phyloP scores from a whole-genome alignment of 2,888 invertebrate species.

The Drosophila sordidula region DNA sequence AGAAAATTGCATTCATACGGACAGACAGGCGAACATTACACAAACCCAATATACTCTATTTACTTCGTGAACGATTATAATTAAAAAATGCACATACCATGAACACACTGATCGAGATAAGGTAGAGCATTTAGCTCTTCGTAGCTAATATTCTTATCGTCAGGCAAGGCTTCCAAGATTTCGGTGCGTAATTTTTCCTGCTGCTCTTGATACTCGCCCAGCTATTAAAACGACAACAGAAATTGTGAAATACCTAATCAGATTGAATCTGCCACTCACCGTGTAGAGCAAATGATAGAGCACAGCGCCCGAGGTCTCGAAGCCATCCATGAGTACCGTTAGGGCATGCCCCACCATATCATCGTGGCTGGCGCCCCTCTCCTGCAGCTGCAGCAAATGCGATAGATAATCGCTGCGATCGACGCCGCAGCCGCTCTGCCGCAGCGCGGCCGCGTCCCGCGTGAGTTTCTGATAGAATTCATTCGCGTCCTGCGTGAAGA shows the following conservation, averaged over 20 bases:
- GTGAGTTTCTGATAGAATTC: slow-evolving; percentile 74
- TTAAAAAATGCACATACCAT: slow-evolving; percentile 58
- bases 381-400: slow-evolving; percentile 76
- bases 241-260: not conserved
- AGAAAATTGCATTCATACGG: no score
- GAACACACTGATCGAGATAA: slow-evolving; percentile 82
- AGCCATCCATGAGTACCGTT: slow-evolving; percentile 81
- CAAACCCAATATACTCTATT: no score
- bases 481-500: slow-evolving; percentile 87
- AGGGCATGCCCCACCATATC: slow-evolving; percentile 79
- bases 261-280: slow-evolving; percentile 38
- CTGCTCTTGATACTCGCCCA: slow-evolving; percentile 65
- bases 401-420: slow-evolving; percentile 77
- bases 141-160: slow-evolving; percentile 60
- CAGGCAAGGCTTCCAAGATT: slow-evolving; percentile 50
- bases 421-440: slow-evolving; percentile 44
- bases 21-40: no score
- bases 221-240: slow-evolving; percentile 24
- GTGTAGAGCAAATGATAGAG: slow-evolving; percentile 69
- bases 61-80: no score
- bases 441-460: slow-evolving; percentile 68
- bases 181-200: slow-evolving; percentile 79
- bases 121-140: slow-evolving; percentile 74
- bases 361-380: slow-evolving; percentile 66
- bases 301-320: slow-evolving; percentile 77